Conservation (phyloP, 2,797 vertebrate species). For the Crenuchus spilurus region DNA sequence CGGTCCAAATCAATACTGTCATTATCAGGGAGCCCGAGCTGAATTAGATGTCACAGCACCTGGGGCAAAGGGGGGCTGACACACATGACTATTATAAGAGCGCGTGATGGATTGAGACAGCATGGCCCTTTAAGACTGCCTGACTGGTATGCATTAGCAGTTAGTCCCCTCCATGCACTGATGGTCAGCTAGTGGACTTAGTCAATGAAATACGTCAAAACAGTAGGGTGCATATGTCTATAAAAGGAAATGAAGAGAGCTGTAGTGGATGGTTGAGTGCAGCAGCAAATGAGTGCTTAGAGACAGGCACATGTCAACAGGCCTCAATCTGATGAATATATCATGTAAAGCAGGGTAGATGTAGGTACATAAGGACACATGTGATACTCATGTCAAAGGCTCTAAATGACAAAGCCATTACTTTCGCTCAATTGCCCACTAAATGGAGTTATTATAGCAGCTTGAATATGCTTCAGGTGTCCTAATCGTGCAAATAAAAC, state of each 20-base stretch:
- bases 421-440: no score
- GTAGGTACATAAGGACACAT: background rate
- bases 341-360: no score
- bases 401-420: no score
- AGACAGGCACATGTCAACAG: background rate
- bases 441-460: no score
- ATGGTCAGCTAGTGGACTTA: constrained; percentile 53
- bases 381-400: no score
- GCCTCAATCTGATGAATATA: background rate
- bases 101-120: constrained; percentile 61
- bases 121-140: constrained; percentile 54
- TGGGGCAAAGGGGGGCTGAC: constrained; percentile 63
- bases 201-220: constrained; percentile 57
- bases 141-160: constrained; percentile 59
- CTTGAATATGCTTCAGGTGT: no score
- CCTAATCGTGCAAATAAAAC: no score
- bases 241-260: constrained; percentile 44
- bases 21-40: constrained; percentile 68
- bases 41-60: constrained; percentile 72
- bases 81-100: constrained; percentile 66
- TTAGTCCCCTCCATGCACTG: constrained; percentile 50
- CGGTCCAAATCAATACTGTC: constrained; percentile 71
- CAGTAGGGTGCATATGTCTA: constrained; percentile 47
- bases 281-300: constrained; percentile 17
- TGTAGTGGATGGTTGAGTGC: constrained; percentile 11